phyloP scores from a whole-genome alignment of 2,113 vertebrate genomes.

The Sialia sialis region DNA sequence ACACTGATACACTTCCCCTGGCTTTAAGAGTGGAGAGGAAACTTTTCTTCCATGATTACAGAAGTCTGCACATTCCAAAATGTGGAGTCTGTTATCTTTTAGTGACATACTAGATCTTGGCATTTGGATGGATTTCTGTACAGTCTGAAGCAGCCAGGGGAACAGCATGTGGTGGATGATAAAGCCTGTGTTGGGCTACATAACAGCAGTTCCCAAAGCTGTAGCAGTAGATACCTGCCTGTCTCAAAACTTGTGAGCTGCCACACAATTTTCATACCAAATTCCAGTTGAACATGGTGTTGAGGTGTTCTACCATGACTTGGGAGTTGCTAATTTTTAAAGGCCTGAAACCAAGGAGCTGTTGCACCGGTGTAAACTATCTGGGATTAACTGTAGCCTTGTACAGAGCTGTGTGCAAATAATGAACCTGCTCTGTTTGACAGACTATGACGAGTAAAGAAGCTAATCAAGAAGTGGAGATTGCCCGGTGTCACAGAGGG shows the following conservation, averaged over 20 bases:
- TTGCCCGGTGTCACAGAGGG: slow-evolving; percentile 90
- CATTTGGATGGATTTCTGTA: not conserved
- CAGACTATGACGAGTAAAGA: slow-evolving; percentile 90
- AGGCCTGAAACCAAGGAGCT: not conserved
- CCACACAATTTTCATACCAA: not conserved
- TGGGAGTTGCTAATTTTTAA: not conserved
- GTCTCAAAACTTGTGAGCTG: not conserved
- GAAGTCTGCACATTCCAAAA: not conserved
- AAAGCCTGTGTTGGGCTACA: not conserved
- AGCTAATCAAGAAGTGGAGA: slow-evolving; percentile 91
- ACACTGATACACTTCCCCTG: not conserved
- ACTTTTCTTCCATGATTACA: not conserved
- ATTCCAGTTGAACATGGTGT: not conserved
- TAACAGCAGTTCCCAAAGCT: not conserved
- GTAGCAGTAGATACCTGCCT: not conserved
- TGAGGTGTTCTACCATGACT: not conserved
- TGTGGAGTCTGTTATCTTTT: not conserved
- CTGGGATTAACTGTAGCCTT: not conserved
- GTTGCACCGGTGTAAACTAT: not conserved
- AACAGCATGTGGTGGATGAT: not conserved
- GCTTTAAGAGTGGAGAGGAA: not conserved
- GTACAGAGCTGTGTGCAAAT: not conserved
- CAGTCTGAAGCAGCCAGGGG: not conserved
- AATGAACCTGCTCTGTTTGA: not conserved
- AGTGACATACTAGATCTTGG: not conserved